Base-by-base conservation (phyloP, 2,888 invertebrate genomes). In the Esperia sulphurella region DNA sequence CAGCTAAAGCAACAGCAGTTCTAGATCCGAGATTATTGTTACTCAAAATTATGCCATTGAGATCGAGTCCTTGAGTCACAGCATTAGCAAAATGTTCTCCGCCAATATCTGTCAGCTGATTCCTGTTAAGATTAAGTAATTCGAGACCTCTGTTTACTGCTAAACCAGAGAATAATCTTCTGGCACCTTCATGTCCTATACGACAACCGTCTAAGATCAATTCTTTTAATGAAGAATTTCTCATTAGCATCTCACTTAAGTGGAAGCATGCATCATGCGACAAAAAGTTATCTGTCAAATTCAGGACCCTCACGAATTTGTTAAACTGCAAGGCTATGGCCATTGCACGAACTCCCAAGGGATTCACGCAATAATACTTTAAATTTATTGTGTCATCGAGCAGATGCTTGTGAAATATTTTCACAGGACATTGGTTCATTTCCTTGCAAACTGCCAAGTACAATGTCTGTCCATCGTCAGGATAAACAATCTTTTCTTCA, bases 221-320 rank as follows among this genome's bases (percentile, higher is more conserved):
- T 48, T 79, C 75, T 12, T 54, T 46, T 31, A 87, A 49, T 2
- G 60, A 59, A 8, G 51, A 59, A 55, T 87, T 85, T 1, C 40
- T 57, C 10, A 55, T 53, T 8, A 86, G 56, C 79, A 86, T 73
- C 39, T 75, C 68, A 1, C 82, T 73, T 46, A 87, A 62, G 67
- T 87, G 86, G 47, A 60, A 82, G 39, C 80, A 82, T 3, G 80
- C 73, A 46, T 87, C 86, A 13, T 62, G 49, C 33, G 59, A 72
- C 3, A 87, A 65, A 53, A 77, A 83, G 59, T 76, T 87, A 47
- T 79, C 82, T 7, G 77, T 78, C 8, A 87, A 63, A 47, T 76
- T 63, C 0, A 87, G 50, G 3, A 48, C 47, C 41, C 60, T 70
- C 0, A 87, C 86, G 6, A 40, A 54, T 54, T 53, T 73, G 53